A percentile compares a stretch with the other conserved stretches of the same genome.
phyloP scores from a whole-genome alignment of 1,140 invertebrate genomes.

The Platyura marginata region DNA sequence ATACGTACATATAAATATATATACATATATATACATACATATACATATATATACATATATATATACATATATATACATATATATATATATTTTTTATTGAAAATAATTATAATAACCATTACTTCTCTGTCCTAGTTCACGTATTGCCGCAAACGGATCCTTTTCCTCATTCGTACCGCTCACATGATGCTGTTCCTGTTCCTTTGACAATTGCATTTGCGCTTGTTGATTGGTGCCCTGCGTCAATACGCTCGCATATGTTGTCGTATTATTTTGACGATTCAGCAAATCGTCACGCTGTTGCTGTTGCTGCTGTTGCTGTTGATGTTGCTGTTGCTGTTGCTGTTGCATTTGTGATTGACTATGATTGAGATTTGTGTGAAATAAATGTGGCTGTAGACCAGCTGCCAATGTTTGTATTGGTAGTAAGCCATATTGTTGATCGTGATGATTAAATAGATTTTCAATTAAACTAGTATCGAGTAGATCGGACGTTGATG shows the following conservation, averaged over 20 bases:
- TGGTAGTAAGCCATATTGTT: neutral
- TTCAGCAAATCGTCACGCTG: conserved; percentile 12
- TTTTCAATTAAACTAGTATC: neutral
- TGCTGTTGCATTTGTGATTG: conserved; percentile 2
- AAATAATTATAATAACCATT: conserved; percentile 25
- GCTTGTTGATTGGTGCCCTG: conserved; percentile 12
- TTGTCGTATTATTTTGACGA: conserved; percentile 14
- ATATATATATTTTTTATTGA: conserved; percentile 12
- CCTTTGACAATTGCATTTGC: neutral
- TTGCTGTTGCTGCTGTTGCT: conserved; percentile 14
- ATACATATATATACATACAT: too few relatives aligned
- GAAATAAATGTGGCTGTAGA: neutral
- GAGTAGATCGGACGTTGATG: conserved; percentile 6
- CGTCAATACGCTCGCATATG: conserved; percentile 26
- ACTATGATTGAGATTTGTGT: neutral
- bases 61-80: too few relatives aligned
- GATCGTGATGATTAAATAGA: neutral
- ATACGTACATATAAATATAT: too few relatives aligned
- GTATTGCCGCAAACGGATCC: conserved; percentile 24
- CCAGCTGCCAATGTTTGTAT: neutral
- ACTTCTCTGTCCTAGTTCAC: conserved; percentile 21
- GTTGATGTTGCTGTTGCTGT: conserved; percentile 15
- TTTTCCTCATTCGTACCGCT: conserved; percentile 9
- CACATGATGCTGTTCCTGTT: conserved; percentile 4
- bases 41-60: too few relatives aligned